Conservation (phyloP, 2,113 vertebrate species). For the Chionodraco myersi region DNA sequence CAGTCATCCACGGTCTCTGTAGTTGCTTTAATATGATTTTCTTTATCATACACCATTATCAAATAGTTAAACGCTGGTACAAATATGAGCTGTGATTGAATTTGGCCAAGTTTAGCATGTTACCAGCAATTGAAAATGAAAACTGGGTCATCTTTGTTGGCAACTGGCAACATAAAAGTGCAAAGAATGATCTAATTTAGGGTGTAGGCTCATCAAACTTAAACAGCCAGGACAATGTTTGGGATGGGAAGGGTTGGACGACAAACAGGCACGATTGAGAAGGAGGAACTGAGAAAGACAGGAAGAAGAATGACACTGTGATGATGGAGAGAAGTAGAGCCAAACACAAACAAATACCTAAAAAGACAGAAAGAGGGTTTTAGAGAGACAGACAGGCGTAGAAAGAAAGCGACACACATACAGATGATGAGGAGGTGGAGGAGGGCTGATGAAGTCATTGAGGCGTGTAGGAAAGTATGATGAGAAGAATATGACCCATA, state of each 20-base stretch:
- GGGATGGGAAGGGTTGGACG: slow-evolving; percentile 17
- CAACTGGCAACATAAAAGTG: neutral
- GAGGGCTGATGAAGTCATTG: slow-evolving; percentile 67
- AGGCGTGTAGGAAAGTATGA: slow-evolving; percentile 61
- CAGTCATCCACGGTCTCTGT: neutral
- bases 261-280: slow-evolving; percentile 11
- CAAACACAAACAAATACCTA: neutral
- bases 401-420: slow-evolving; percentile 39
- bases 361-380: slow-evolving; percentile 33
- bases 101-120: neutral
- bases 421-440: slow-evolving; percentile 75
- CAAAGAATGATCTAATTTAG: slow-evolving; percentile 43
- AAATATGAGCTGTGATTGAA: neutral
- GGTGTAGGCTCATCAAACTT: slow-evolving; percentile 42
- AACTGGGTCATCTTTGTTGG: neutral
- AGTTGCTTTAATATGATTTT: neutral
- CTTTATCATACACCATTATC: neutral
- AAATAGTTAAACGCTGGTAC: neutral
- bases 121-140: neutral
- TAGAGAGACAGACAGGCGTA: slow-evolving; percentile 31
- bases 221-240: slow-evolving; percentile 32
- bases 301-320: slow-evolving; percentile 4
- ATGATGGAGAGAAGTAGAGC: neutral
- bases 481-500: slow-evolving; percentile 73
- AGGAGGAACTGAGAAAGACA: slow-evolving; percentile 9